These are phyloP conservation scores for Poeciliopsis turrubarensis DNA, from an alignment of 2,113 vertebrate species.

Conservation along the genomic window DNA sequence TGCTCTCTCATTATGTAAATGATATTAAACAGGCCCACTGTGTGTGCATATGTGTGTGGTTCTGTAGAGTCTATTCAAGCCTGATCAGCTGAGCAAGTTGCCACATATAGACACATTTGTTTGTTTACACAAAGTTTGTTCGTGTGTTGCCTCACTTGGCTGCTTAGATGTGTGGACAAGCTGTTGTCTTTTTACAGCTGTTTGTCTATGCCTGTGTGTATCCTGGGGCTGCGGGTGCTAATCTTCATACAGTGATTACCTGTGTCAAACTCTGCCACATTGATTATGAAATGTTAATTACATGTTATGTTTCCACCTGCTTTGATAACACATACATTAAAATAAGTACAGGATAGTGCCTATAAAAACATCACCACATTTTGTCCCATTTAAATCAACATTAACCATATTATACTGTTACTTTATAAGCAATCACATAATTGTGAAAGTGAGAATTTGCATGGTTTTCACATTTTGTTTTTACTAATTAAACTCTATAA, in stretches of 20 bases:
- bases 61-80: conserved; percentile 33
- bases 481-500: too few relatives aligned
- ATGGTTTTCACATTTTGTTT: too few relatives aligned
- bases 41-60: conserved; percentile 57
- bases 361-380: not conserved
- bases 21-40: conserved; percentile 98
- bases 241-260: conserved; percentile 95
- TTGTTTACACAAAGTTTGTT: conserved; percentile 1
- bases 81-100: conserved; percentile 42
- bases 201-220: conserved; percentile 18
- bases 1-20: conserved; percentile 99
- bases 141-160: conserved; percentile 8
- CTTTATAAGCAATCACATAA: not conserved
- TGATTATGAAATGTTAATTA: conserved; percentile 99
- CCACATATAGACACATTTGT: conserved; percentile 19
- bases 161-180: conserved; percentile 29
- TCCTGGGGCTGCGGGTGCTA: conserved; percentile 88
- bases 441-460: not conserved
- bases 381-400: not conserved
- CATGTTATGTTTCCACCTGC: conserved; percentile 95
- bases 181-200: conserved; percentile 11
- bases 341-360: not conserved
- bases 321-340: conserved; percentile 77
- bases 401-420: not conserved
- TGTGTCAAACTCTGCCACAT: conserved; percentile 91